Conservation (phyloP, 2,113 vertebrate species). For the Podarcis muralis region DNA sequence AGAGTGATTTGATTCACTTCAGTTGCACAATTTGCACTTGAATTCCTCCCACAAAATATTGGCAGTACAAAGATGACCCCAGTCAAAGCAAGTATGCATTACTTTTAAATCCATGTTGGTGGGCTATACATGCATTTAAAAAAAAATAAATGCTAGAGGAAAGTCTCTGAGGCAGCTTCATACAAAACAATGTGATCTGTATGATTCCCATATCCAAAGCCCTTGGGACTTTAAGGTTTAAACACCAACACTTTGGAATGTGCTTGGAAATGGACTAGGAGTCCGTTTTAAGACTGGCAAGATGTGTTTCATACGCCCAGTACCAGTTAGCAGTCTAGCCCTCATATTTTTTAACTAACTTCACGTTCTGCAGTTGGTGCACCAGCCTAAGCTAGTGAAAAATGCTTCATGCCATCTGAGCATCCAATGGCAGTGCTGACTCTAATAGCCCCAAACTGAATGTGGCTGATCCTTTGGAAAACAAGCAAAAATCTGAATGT, state of each 20-base stretch:
- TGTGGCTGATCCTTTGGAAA: not conserved
- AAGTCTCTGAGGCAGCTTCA: not conserved
- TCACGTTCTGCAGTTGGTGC: not conserved
- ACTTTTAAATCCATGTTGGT: not conserved
- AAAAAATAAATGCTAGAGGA: not conserved
- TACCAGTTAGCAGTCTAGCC: not conserved
- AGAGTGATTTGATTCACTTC: too few relatives aligned
- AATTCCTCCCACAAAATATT: too few relatives aligned
- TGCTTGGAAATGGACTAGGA: not conserved
- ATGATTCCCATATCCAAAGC: not conserved
- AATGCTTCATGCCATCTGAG: not conserved
- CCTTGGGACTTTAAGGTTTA: not conserved
- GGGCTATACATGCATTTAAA: not conserved
- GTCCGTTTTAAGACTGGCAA: not conserved
- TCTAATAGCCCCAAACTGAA: not conserved
- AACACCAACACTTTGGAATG: not conserved
- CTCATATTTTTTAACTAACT: not conserved
- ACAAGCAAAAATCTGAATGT: not conserved
- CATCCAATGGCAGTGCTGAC: not conserved
- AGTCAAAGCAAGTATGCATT: not conserved
- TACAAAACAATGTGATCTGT: not conserved
- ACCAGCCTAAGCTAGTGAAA: not conserved
- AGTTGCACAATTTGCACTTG: too few relatives aligned
- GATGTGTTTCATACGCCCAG: not conserved
- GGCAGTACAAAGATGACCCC: too few relatives aligned